These are phyloP conservation scores for Eueides isabella DNA, from an alignment of 1,140 invertebrate species.

Conservation along the genomic window DNA sequence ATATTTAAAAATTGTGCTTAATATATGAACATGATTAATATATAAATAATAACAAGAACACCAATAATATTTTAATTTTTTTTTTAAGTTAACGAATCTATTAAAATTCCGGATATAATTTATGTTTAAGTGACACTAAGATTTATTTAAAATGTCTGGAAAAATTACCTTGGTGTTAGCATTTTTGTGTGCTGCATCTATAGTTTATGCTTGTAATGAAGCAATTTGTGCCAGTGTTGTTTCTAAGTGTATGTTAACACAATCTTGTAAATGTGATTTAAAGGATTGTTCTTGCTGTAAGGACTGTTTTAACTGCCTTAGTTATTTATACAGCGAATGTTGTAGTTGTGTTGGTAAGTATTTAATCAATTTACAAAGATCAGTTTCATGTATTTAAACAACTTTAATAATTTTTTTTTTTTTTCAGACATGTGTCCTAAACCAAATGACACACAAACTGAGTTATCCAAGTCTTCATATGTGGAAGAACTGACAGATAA, in stretches of 20 bases:
- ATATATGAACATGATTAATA: background rate
- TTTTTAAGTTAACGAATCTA: background rate
- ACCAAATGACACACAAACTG: constrained; percentile 87
- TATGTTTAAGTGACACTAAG: background rate
- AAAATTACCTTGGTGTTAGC: constrained; percentile 58
- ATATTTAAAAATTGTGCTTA: background rate
- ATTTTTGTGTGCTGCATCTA: constrained; percentile 60
- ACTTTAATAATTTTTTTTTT: constrained; percentile 4
- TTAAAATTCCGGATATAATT: constrained; percentile 4
- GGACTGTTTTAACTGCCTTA: constrained; percentile 95
- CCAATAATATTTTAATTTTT: background rate
- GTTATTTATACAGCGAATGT: constrained; percentile 94
- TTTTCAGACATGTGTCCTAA: constrained; percentile 93
- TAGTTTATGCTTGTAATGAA: constrained; percentile 88
- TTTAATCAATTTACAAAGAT: background rate
- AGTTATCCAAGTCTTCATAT: constrained; percentile 91
- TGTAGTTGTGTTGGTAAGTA: constrained; percentile 96
- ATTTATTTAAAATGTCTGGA: constrained; percentile 52
- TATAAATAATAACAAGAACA: background rate
- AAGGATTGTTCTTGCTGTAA: constrained; percentile 96
- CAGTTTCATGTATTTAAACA: background rate
- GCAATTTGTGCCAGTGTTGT: constrained; percentile 96
- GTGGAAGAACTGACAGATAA: constrained; percentile 92
- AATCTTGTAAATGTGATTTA: constrained; percentile 96
- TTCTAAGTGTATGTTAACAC: constrained; percentile 97